These are phyloP conservation scores for Eucidaris tribuloides DNA, from an alignment of 35 echinoderm and acorn worm species.

Conservation along the genomic window DNA sequence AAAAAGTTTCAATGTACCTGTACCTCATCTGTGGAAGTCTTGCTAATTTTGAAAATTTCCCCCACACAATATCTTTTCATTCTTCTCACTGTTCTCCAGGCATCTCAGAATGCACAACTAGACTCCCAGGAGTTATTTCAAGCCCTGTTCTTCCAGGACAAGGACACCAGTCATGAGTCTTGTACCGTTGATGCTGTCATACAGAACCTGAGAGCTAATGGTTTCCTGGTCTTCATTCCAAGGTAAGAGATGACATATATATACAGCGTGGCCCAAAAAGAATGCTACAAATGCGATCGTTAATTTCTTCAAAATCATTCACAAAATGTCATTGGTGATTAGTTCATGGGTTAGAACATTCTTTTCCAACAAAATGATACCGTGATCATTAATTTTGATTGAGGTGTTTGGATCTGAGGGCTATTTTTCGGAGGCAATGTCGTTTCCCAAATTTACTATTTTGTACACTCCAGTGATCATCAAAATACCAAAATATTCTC, in stretches of 20 bases:
- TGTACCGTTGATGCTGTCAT: slow-evolving; percentile 93
- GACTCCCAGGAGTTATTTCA: slow-evolving; percentile 95
- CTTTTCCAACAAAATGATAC: neutral
- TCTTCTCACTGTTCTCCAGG: slow-evolving; percentile 31
- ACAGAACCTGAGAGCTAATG: slow-evolving; percentile 72
- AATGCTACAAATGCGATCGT: no score
- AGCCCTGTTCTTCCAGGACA: slow-evolving; percentile 82
- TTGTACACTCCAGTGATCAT: no score
- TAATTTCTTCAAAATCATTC: neutral
- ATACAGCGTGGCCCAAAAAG: no score
- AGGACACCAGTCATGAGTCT: slow-evolving; percentile 57
- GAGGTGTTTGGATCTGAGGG: no score
- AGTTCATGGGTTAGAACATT: no score
- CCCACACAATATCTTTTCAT: no score
- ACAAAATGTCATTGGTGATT: no score
- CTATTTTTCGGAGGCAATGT: no score
- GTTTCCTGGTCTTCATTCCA: slow-evolving; percentile 87
- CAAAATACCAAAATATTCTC: no score
- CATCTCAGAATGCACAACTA: slow-evolving; percentile 84
- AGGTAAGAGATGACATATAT: slow-evolving; percentile 69
- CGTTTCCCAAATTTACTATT: no score
- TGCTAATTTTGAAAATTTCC: neutral
- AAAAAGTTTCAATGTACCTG: no score
- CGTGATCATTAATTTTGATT: neutral
- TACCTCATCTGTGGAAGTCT: no score